Evolutionary conservation across 2,113 vertebrate species (phyloP).

Genomic region (Ahaetulla prasina): DNA sequence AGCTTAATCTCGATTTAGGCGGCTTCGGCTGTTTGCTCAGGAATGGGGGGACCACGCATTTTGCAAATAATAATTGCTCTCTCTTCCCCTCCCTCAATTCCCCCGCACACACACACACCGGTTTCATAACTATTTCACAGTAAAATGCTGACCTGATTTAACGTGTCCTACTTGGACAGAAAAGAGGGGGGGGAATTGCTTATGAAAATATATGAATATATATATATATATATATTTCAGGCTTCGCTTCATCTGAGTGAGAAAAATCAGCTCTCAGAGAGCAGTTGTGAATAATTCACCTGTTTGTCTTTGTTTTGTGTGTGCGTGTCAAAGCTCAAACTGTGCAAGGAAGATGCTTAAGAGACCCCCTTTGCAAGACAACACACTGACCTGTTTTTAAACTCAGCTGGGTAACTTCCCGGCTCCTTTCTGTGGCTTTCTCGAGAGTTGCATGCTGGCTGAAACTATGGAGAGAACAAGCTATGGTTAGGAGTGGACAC

Average conservation of each 20-base stretch:
- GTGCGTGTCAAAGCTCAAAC: not conserved
- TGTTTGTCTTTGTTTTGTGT: not conserved
- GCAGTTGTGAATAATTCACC: conserved; percentile 13
- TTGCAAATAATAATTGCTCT: not conserved
- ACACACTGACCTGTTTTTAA: not conserved
- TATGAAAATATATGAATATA: conserved; percentile 12
- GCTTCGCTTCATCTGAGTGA: not conserved
- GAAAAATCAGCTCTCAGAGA: not conserved
- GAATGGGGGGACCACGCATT: not conserved
- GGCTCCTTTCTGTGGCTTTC: not conserved
- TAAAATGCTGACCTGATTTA: conserved; percentile 17
- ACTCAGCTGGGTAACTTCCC: not conserved
- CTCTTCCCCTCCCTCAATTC: not conserved
- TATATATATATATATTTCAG: conserved; percentile 11
- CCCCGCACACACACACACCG: not conserved
- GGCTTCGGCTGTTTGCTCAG: not conserved
- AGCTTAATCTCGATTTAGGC: not conserved
- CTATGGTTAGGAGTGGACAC: not conserved
- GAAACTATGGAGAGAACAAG: not conserved
- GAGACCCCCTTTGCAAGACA: not conserved
- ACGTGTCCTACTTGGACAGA: conserved; percentile 32
- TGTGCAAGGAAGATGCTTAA: not conserved
- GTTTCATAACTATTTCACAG: conserved; percentile 13
- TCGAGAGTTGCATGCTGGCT: not conserved
- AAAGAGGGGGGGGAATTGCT: not conserved